Base-by-base conservation (phyloP, 2,888 invertebrate species). In the Phyllotreta striolata region DNA sequence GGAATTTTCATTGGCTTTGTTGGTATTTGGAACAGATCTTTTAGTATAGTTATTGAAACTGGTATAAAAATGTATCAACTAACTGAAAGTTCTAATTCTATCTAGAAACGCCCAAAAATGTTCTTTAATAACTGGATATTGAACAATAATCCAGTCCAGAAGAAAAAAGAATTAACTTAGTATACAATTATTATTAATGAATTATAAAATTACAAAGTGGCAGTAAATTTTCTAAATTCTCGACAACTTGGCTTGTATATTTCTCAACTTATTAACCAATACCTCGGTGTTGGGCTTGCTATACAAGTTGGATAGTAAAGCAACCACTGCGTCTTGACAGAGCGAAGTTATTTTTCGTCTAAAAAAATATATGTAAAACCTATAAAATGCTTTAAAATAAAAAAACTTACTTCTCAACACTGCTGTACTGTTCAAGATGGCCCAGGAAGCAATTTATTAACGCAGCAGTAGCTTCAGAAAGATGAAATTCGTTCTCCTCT, bases 401-500 rank as follows among this genome's bases (percentile, higher is more conserved):
- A 34, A 49, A 37, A 6, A 76, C 77, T 78, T 76, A 84, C 84
- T 83, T 83, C 67, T 81, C 79, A 13, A 83, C 81, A 68, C 79
- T 84, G 60, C 80, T 83, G 12, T 90, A 87, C 24, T 84, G 81
- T 69, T 85, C 83, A 38, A 89, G 86, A 74, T 85, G 86, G 61
- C 87, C 85, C 54, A 90, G 86, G 73, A 93, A 88, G 51, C 86
- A 84, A 67, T 87, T 87, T 66, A 95, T 87, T 73, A 96, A 83
- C 70, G 87, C 85, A 62, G 89, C 89, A 24, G 92, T 88, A 3
- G 90, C 91, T 78, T 89, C 87, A 69, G 94, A 89, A 69, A 95
- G 85, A 84, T 96, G 95, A 78, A 91, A 89, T 80, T 95, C 94
- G 78, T 92, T 90, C 59, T 93, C 91, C 80, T 91, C 89, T 13